A percentile compares a stretch with the other conserved stretches of the same genome.
These are phyloP conservation scores for Grantiella picta DNA, from an alignment of 2,113 vertebrate genomes.

Conservation along the genomic window DNA sequence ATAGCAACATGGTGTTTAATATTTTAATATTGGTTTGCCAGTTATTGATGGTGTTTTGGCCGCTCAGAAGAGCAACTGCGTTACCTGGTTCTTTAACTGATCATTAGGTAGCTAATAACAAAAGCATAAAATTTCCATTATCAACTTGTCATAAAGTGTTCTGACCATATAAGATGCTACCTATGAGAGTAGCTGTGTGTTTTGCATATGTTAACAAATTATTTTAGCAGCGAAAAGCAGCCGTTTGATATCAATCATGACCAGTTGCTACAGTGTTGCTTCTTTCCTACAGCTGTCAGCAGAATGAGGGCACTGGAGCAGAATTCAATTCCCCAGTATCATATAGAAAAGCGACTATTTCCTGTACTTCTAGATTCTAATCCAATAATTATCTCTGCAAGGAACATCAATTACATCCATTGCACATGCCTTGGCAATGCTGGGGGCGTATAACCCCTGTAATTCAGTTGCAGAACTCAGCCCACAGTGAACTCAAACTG, in stretches of 20 bases:
- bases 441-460: neutral
- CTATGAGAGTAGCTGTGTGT: neutral
- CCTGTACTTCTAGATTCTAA: neutral
- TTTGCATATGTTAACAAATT: neutral
- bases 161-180: neutral
- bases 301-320: neutral
- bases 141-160: neutral
- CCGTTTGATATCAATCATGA: neutral
- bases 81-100: neutral
- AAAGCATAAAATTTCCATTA: neutral
- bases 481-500: neutral
- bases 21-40: neutral
- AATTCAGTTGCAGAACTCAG: neutral
- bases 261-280: neutral
- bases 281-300: neutral
- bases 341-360: neutral
- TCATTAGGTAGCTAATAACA: neutral
- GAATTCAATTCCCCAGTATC: neutral
- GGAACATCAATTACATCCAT: neutral
- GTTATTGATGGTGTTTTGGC: neutral
- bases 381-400: slow-evolving; percentile 12
- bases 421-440: neutral
- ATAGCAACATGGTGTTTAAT: neutral
- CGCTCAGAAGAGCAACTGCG: neutral
- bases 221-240: neutral